Conservation (phyloP, 2,797 vertebrate genomes). For the Okamejei kenojei region DNA sequence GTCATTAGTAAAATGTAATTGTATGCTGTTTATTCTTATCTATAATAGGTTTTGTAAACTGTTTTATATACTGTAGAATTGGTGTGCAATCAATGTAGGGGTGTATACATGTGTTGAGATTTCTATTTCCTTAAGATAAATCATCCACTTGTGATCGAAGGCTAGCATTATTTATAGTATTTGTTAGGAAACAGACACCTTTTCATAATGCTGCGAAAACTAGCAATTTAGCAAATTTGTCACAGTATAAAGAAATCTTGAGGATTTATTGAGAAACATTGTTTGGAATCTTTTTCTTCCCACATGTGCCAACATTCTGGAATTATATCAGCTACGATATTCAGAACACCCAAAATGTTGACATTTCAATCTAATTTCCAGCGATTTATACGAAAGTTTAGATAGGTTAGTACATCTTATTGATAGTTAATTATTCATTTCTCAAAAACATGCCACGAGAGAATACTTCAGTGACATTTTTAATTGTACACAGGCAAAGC, state of each 20-base stretch:
- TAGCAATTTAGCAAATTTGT: conserved; percentile 10
- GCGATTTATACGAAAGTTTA: background rate
- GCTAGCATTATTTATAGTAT: conserved; percentile 11
- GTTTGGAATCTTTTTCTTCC: background rate
- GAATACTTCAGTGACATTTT: background rate
- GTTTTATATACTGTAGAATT: conserved; percentile 34
- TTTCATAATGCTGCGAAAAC: conserved; percentile 33
- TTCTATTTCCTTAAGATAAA: conserved; percentile 12
- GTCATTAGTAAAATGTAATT: conserved; percentile 38
- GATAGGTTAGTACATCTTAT: background rate
- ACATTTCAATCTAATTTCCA: background rate
- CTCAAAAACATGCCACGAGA: background rate
- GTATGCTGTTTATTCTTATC: conserved; percentile 37
- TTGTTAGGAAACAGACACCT: conserved; percentile 22
- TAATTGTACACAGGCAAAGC: background rate
- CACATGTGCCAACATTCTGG: background rate
- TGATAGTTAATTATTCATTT: background rate
- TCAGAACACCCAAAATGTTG: background rate
- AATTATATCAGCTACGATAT: background rate
- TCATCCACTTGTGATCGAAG: background rate
- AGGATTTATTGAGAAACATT: background rate
- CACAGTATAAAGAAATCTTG: conserved; percentile 7
- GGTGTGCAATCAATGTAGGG: conserved; percentile 26
- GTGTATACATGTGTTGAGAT: background rate
- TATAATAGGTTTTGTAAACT: conserved; percentile 38